Base-by-base conservation (phyloP, 2,888 invertebrate genomes). In the Idaea straminata region DNA sequence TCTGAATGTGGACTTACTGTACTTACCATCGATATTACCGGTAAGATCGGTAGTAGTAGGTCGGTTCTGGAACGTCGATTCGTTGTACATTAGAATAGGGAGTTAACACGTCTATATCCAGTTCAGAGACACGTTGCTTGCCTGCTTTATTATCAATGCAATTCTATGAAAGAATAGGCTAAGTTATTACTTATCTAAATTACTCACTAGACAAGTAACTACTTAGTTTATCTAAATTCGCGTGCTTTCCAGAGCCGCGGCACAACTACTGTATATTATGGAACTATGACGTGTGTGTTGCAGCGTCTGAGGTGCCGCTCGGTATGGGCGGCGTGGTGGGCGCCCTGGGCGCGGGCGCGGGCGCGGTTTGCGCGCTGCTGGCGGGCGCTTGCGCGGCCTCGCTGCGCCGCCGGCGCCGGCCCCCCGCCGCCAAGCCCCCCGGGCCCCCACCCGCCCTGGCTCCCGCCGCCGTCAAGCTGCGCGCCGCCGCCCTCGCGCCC, bases 221-320 rank as follows among this genome's bases (percentile, higher is more conserved):
- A n/a, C n/a, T n/a, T n/a, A n/a, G n/a, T n/a, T n/a, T n/a, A n/a
- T n/a, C n/a, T n/a, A n/a, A n/a, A n/a, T n/a, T n/a, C n/a, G n/a
- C n/a, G n/a, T n/a, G n/a, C n/a, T n/a, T n/a, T n/a, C 16, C 59
- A 16, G 16, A 5, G 59, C 59, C 59, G 59, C 25, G 15, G 59
- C 7, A 10, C 59, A 58, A 4, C 1, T 15, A 58, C 5, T 13
- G 13, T 15, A 58, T 7, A 58, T 58, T 4, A 58, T 58, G 58
- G 3, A 15, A 5, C 0, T 36, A 36, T 36, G 4, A 36, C 61
- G 35, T 66, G 47, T 70, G 65, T 66, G 64, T 66, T 62, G 0
- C 82, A 91, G 91, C 88, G 35, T 84, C 89, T 16, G 89, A 86
- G 68, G 82, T 80, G 62, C 78, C 84, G 60, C 77, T 89, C 62